Conservation (phyloP, 2,113 vertebrate species). For the Recurvirostra avosetta region DNA sequence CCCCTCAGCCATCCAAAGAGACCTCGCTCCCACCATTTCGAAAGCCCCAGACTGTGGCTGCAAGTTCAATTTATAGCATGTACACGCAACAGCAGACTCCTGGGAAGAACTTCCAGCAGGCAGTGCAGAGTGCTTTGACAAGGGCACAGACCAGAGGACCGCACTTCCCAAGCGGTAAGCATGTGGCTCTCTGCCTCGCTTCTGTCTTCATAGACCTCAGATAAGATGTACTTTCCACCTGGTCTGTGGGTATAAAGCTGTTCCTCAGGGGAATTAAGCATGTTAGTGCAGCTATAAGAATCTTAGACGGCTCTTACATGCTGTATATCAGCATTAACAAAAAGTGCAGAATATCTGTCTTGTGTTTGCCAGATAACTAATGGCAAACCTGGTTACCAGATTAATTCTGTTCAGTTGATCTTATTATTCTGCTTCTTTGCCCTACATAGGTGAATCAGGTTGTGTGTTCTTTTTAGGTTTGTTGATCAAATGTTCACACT, state of each 20-base stretch:
- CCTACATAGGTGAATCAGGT: background rate
- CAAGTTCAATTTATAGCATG: slow-evolving; percentile 97
- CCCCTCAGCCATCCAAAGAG: slow-evolving; percentile 90
- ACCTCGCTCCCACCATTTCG: slow-evolving; percentile 71
- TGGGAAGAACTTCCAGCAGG: slow-evolving; percentile 83
- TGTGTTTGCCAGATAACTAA: background rate
- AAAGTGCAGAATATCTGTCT: background rate
- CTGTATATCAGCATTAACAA: background rate
- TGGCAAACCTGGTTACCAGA: background rate
- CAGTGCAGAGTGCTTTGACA: slow-evolving; percentile 78
- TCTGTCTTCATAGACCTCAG: background rate
- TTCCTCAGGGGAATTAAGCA: background rate
- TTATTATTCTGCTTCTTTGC: background rate
- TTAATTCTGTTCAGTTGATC: background rate
- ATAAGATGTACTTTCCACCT: background rate
- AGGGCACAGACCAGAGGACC: slow-evolving; percentile 78
- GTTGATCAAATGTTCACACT: background rate
- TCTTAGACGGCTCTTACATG: background rate
- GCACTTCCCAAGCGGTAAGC: slow-evolving; percentile 86
- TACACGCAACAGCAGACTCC: slow-evolving; percentile 87
- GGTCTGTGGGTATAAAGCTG: background rate
- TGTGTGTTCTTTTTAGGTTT: background rate
- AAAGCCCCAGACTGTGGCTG: slow-evolving; percentile 86
- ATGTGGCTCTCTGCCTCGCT: background rate
- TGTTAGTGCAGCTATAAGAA: background rate